Evolutionary conservation across 2,113 vertebrate genomes (phyloP).

Genomic region (Hiodon alosoides): DNA sequence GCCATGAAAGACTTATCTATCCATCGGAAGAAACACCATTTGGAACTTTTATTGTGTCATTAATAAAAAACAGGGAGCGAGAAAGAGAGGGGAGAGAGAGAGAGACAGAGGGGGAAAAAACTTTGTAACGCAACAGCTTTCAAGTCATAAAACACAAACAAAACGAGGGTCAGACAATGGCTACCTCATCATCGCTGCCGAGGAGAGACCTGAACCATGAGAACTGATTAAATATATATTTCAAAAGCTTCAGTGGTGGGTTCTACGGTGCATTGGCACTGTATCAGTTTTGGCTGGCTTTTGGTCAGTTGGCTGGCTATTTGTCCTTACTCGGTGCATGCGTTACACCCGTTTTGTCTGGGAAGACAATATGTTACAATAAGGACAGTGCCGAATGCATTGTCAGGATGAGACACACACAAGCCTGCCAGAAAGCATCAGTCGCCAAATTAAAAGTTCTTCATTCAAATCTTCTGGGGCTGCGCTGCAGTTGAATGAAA

Average conservation of each 20-base stretch:
- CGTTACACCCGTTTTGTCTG: not conserved
- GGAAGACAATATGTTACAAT: not conserved
- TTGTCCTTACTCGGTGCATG: too few relatives aligned
- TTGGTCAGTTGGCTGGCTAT: too few relatives aligned
- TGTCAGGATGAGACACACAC: not conserved
- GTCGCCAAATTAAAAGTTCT: not conserved
- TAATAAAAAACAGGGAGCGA: conserved; percentile 28
- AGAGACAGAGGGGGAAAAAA: conserved; percentile 19
- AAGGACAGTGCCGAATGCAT: not conserved
- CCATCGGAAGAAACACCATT: conserved; percentile 29
- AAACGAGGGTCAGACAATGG: conserved; percentile 27
- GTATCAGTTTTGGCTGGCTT: too few relatives aligned
- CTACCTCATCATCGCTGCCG: conserved; percentile 26
- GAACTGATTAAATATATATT: conserved; percentile 36
- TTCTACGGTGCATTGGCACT: not conserved
- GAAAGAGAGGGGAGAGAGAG: too few relatives aligned
- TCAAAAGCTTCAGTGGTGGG: conserved; percentile 12
- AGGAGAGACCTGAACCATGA: conserved; percentile 23
- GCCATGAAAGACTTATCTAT: conserved; percentile 26
- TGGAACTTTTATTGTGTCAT: conserved; percentile 36
- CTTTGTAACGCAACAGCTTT: conserved; percentile 27
- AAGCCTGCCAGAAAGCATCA: not conserved
- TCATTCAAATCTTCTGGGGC: too few relatives aligned
- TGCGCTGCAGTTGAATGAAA: not conserved
- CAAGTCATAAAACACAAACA: conserved; percentile 32